These are phyloP conservation scores for Drosophila kohkoa DNA, from an alignment of 1,140 invertebrate genomes.

Conservation along the genomic window DNA sequence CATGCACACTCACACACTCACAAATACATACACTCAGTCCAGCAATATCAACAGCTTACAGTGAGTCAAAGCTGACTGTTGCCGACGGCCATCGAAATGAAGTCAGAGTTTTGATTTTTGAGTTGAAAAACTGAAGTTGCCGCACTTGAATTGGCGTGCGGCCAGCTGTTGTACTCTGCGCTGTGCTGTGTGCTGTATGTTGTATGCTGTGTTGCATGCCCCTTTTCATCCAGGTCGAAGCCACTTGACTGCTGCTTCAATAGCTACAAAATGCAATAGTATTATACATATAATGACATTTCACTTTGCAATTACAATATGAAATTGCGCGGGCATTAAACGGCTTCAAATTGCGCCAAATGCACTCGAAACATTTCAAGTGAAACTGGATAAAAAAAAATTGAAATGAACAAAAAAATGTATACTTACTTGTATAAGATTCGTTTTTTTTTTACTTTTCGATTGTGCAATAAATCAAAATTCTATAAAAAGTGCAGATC, in stretches of 20 bases:
- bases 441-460: slow-evolving; percentile 23
- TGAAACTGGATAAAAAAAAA: slow-evolving; percentile 57
- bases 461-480: slow-evolving; percentile 68
- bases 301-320: slow-evolving; percentile 80
- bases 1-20: slow-evolving; percentile 6
- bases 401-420: slow-evolving; percentile 27
- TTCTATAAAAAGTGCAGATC: slow-evolving; percentile 52
- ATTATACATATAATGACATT: slow-evolving; percentile 75
- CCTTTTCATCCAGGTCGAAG: neutral
- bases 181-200: neutral
- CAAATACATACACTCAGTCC: neutral
- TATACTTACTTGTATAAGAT: slow-evolving; percentile 21
- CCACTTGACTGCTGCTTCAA: slow-evolving; percentile 80
- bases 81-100: slow-evolving; percentile 37
- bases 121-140: slow-evolving; percentile 48
- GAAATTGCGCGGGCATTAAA: slow-evolving; percentile 78
- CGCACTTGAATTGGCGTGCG: slow-evolving; percentile 75
- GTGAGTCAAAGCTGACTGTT: slow-evolving; percentile 23
- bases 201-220: slow-evolving; percentile 9
- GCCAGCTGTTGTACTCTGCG: slow-evolving; percentile 61
- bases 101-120: slow-evolving; percentile 33
- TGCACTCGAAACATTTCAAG: slow-evolving; percentile 77
- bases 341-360: slow-evolving; percentile 76
- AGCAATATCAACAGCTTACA: neutral
- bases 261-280: slow-evolving; percentile 80